Conservation (phyloP, 2,113 vertebrate species). For the Rhinogobius similis region DNA sequence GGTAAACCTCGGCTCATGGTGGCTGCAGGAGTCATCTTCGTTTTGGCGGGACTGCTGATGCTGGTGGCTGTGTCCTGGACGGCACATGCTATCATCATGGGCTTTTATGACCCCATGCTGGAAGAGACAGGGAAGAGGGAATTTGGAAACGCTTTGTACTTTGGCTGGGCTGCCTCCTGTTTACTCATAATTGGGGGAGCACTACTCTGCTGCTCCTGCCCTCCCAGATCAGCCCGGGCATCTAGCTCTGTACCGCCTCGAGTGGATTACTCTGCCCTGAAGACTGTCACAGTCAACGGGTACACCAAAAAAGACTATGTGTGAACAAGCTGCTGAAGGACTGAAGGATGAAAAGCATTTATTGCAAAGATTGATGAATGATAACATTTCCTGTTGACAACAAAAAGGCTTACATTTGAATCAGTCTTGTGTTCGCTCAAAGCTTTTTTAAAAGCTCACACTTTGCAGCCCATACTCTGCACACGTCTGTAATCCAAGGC, state of each 20-base stretch:
- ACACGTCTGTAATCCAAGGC: neutral
- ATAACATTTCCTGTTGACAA: neutral
- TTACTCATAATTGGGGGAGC: conserved; percentile 76
- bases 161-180: conserved; percentile 79
- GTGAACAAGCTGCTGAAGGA: conserved; percentile 44
- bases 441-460: neutral
- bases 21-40: conserved; percentile 64
- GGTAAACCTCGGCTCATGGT: conserved; percentile 74
- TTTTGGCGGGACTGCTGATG: conserved; percentile 71
- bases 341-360: neutral
- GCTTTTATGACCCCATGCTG: conserved; percentile 77
- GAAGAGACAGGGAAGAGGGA: conserved; percentile 80
- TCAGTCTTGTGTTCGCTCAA: neutral
- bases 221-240: conserved; percentile 19
- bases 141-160: conserved; percentile 82
- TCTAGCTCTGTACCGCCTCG: conserved; percentile 27
- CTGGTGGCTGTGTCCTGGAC: conserved; percentile 80
- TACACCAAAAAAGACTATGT: conserved; percentile 78
- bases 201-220: conserved; percentile 79
- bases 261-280: conserved; percentile 64
- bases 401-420: neutral
- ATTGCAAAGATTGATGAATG: neutral
- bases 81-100: conserved; percentile 76
- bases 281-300: conserved; percentile 60
- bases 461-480: neutral